Conservation (phyloP, 2,113 vertebrate species). For the Microtus richardsoni region DNA sequence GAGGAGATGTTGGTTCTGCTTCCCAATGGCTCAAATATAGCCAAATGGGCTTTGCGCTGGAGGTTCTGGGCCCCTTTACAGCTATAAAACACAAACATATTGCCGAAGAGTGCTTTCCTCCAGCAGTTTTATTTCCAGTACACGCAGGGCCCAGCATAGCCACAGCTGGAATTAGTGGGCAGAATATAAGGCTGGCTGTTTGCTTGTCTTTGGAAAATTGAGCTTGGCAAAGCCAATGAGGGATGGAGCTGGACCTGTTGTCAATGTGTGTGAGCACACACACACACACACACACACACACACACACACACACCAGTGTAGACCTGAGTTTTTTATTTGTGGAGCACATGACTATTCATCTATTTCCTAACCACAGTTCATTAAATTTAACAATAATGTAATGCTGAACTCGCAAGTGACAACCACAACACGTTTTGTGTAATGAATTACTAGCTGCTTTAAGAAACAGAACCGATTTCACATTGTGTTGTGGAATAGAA, state of each 20-base stretch:
- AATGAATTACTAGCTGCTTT: slow-evolving; percentile 84
- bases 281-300: too few species aligned
- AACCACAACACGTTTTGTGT: slow-evolving; percentile 72
- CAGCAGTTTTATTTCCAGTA: neutral
- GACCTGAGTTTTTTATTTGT: slow-evolving; percentile 74
- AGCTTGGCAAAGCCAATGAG: slow-evolving; percentile 68
- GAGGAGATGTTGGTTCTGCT: slow-evolving; percentile 22
- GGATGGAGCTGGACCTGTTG: slow-evolving; percentile 62
- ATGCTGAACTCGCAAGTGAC: slow-evolving; percentile 73
- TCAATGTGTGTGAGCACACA: slow-evolving; percentile 29
- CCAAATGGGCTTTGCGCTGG: neutral
- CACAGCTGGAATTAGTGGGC: slow-evolving; percentile 47
- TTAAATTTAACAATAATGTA: slow-evolving; percentile 81
- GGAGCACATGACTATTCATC: slow-evolving; percentile 72
- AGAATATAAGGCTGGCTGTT: neutral
- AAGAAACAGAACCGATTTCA: slow-evolving; percentile 83
- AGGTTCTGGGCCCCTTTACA: neutral
- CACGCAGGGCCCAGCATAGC: neutral
- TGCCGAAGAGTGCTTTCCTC: neutral
- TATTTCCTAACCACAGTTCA: slow-evolving; percentile 75
- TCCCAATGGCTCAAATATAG: slow-evolving; percentile 32
- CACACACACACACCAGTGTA: neutral
- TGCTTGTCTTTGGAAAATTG: slow-evolving; percentile 76
- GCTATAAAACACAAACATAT: slow-evolving; percentile 25
- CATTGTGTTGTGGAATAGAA: slow-evolving; percentile 70